Evolutionary conservation across 2,113 vertebrate genomes (phyloP), one percentile per base, ranked within the genome.

Genomic region (Tragelaphus strepsiceros): DNA sequence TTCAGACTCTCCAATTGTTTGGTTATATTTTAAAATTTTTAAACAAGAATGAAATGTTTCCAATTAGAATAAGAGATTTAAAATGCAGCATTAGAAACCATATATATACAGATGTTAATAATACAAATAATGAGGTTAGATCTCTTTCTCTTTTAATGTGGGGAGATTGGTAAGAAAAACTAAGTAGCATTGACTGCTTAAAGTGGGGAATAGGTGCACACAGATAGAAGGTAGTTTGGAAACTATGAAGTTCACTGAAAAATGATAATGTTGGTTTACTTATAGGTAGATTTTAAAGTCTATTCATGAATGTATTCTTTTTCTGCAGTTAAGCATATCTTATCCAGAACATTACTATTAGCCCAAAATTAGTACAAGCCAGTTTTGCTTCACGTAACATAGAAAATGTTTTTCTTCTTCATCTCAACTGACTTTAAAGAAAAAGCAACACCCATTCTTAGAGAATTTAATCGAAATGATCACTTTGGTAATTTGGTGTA

Each of bases 331-430:
- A 77, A 90, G 14, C 14, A 54, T 85, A 90, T 58, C 92, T 92
- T 81, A 90, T 53, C 92, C 21, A 86, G 88, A 91, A 82, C 24
- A 28, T 92, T 71, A 77, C 46, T 93, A 19, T 62, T 90, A 78
- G 78, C 21, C 67, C 32, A 3, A 24, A 82, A 82, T 54, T 58
- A 64, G 16, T 81, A 2, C 82, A 77, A 89, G n/a, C n/a, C 62
- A 87, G 14, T 96, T 87, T 96, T 74, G 2, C 13, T 81, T 91
- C 43, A 30, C 4, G 9, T 71, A 28, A 80, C 39, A 7, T 80
- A 67, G 51, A 87, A 91, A 96, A 43, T 93, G 78, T 86, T 94
- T 89, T 82, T 88, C 35, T 46, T 96, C 24, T 89, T 71, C 88
- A 84, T 17, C 28, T 28, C 32, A 85, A 21, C 21, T 90, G 67